Evolutionary conservation across 1,140 invertebrate genomes (phyloP).

Genomic region (Drosophila ananassae): DNA sequence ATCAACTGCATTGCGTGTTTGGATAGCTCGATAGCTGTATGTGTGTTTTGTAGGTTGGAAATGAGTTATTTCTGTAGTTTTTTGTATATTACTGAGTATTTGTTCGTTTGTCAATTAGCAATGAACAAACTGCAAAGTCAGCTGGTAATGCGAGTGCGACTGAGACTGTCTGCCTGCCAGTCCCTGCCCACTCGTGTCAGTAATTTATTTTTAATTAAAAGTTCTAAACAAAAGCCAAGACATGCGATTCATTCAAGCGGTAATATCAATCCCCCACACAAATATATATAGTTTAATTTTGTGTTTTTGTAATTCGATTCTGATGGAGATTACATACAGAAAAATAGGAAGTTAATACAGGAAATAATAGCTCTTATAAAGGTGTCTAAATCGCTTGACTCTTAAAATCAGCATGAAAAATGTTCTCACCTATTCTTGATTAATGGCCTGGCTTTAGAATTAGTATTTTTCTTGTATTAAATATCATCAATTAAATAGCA

Average conservation of each 20-base stretch:
- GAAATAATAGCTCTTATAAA: neutral
- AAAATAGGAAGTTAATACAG: neutral
- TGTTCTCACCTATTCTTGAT: neutral
- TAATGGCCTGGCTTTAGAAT: neutral
- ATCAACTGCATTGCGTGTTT: constrained; percentile 35
- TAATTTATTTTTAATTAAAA: constrained; percentile 80
- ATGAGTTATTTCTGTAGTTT: neutral
- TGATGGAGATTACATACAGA: constrained; percentile 1
- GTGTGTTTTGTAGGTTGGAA: constrained; percentile 9
- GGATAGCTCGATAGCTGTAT: constrained; percentile 14
- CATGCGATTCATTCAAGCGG: constrained; percentile 78
- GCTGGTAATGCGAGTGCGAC: constrained; percentile 13
- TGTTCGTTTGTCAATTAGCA: constrained; percentile 61
- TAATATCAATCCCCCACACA: constrained; percentile 43
- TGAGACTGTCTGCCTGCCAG: constrained; percentile 18
- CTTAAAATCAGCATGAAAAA: neutral
- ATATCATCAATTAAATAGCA: too few relatives aligned
- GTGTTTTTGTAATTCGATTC: constrained; percentile 23
- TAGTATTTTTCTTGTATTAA: neutral
- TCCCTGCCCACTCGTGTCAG: constrained; percentile 53
- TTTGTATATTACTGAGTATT: constrained; percentile 12
- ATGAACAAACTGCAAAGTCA: constrained; percentile 48
- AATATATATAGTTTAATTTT: constrained; percentile 27
- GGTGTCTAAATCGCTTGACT: neutral
- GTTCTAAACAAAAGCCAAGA: constrained; percentile 75